Percentiles rank a stretch among this genome's conserved stretches.
phyloP scores from a whole-genome alignment of 2,113 vertebrate genomes.

The Cheilinus undulatus region DNA sequence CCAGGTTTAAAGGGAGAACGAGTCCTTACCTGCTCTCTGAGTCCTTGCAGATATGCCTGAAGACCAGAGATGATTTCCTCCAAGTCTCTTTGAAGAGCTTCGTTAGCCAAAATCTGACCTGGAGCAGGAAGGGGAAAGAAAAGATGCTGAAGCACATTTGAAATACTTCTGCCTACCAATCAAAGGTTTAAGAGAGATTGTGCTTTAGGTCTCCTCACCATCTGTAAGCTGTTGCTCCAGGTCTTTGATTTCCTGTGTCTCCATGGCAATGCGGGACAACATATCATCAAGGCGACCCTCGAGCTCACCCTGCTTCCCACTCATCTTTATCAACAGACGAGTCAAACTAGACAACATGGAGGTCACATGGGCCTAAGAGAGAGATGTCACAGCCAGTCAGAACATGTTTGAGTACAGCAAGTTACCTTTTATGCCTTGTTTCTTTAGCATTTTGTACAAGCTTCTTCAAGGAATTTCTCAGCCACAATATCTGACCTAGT shows the following conservation, averaged over 20 bases:
- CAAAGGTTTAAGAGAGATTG: not conserved
- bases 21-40: conserved; percentile 84
- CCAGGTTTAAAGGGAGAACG: not conserved
- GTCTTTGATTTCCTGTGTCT: conserved; percentile 94
- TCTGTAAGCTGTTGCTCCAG: conserved; percentile 95
- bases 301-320: conserved; percentile 84
- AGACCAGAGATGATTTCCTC: conserved; percentile 90
- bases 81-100: conserved; percentile 90
- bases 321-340: conserved; percentile 88
- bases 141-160: not conserved
- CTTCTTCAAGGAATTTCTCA: too few relatives aligned
- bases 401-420: too few relatives aligned
- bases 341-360: conserved; percentile 82
- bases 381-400: conserved; percentile 25
- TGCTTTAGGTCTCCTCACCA: conserved; percentile 77
- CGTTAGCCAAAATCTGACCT: conserved; percentile 94
- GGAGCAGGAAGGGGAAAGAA: not conserved
- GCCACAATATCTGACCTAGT: too few relatives aligned
- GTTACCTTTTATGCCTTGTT: too few relatives aligned
- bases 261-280: conserved; percentile 90
- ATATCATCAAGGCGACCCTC: conserved; percentile 89
- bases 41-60: conserved; percentile 88
- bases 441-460: too few relatives aligned
- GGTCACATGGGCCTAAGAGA: conserved; percentile 84
- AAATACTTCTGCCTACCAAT: conserved; percentile 11